Evolutionary conservation across 2,797 vertebrate species (phyloP), one percentile per base, ranked within the genome.

Genomic region (Muscicapa comitata): DNA sequence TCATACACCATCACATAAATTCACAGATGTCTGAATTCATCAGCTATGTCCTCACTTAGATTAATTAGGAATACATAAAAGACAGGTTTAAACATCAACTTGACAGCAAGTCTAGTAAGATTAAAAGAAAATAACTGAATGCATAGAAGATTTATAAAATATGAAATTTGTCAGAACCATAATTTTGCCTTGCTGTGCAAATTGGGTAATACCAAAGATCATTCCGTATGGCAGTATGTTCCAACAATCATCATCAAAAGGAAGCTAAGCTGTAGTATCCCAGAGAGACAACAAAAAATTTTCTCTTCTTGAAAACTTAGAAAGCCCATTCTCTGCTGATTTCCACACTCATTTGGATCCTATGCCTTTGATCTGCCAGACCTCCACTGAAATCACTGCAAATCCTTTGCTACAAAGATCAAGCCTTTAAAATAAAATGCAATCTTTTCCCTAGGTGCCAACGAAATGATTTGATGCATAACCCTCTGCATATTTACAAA

Each of bases 51-150:
- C 72, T 93, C 76, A 77, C 77, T 94, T 78, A 78, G 43, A 86
- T 80, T 94, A 77, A 90, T 95, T 94, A 93, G 75, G 77, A 87
- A 94, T 77, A 94, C 54, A 94, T 70, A 90, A 92, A 96, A 94
- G 84, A 93, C 90, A 96, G 75, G 86, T 95, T 94, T 87, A 91
- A 96, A 90, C 73, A 94, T 85, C 61, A 84, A 89, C 59, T 74
- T 6, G 45, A 93, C 84, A 88, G 85, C 42, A 86, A 96, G 66
- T 55, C 61, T 86, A 84, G 76, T 58, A 88, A 87, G 77, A 86
- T 75, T 73, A 40, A 73, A 80, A 74, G 76, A 66, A 77, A 63
- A 48, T 6, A 94, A 72, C 51, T 38, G 48, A 74, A 89, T 17
- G 31, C 17, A 51, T n/a, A 93, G 66, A 86, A 53, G 72, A 77